Conservation (phyloP, 2,113 vertebrate species). For the Anser brachyrhynchus region DNA sequence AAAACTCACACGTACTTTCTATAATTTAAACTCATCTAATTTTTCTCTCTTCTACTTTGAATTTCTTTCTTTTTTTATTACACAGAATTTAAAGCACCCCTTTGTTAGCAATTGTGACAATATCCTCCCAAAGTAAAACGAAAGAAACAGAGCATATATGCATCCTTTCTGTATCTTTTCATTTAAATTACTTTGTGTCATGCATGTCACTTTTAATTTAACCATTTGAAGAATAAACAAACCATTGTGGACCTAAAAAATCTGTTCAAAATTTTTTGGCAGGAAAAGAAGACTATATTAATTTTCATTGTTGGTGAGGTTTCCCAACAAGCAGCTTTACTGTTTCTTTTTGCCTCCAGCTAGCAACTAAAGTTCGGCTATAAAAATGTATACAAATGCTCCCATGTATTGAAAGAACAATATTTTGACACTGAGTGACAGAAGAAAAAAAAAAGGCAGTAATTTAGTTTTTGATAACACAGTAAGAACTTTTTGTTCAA, state of each 20-base stretch:
- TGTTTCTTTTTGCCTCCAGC: conserved; percentile 79
- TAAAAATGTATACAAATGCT: conserved; percentile 78
- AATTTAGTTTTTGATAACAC: conserved; percentile 71
- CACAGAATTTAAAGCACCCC: not conserved
- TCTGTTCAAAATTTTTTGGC: conserved; percentile 57
- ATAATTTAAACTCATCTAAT: not conserved
- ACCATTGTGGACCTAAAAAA: conserved; percentile 62
- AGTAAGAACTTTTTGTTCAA: conserved; percentile 68
- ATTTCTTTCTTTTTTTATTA: conserved; percentile 1
- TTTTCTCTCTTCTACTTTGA: not conserved
- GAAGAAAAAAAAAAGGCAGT: conserved; percentile 41
- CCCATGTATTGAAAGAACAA: conserved; percentile 76
- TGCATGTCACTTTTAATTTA: conserved; percentile 56
- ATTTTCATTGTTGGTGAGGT: conserved; percentile 72
- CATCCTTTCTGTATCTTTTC: conserved; percentile 56
- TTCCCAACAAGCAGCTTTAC: conserved; percentile 74
- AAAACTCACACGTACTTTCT: conserved; percentile 21
- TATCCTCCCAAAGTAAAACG: conserved; percentile 50
- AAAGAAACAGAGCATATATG: conserved; percentile 16
- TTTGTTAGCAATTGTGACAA: conserved; percentile 28
- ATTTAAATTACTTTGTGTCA: conserved; percentile 57
- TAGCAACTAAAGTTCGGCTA: conserved; percentile 76
- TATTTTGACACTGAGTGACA: conserved; percentile 82
- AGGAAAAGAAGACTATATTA: conserved; percentile 60
- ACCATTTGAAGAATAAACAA: conserved; percentile 65